Base-by-base conservation (phyloP, 2,888 invertebrate genomes). In the Callyntrura guangdongensis region DNA sequence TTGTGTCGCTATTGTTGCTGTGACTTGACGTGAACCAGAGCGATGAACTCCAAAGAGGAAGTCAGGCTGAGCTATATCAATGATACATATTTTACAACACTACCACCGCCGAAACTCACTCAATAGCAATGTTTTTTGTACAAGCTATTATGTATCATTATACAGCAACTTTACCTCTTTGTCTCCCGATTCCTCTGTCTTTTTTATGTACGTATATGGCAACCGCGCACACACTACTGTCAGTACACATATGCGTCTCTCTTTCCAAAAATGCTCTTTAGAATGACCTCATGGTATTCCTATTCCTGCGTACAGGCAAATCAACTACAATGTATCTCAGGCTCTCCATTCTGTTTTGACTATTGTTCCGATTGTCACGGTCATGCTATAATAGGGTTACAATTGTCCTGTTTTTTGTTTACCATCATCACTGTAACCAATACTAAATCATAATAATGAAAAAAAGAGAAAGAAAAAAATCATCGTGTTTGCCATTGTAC, bases 381-480 rank as follows among this genome's bases (percentile, higher is more conserved):
- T 87, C 86, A 87, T 67, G 86, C 79, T 79, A 45, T 87, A 87
- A 87, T 56, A 61, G 27, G 49, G 45, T 49, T 67, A 87, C 86
- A 87, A 77, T 77, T 77, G 49, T 36, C 36, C 36, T 36, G 20
- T 53, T 53, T 77, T 77, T 53, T 77, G 53, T 77, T 49, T 77
- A 56, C 22, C 56, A 77, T 25, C 17, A 14, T 47, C 36, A 36
- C 36, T 36, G 36, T 36, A 36, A 36, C 36, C 36, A 36, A 36
- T 6, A 36, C 36, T 36, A 36, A 36, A 36, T 36, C 36, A 22
- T 53, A 22, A 77, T n/a, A 17, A 72, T 45, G 53, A 67, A 67
- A 36, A 36, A 36, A 0, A 25, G 14, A 25, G 9, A 2, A 6
- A 36, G 36, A 36, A 36, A 36, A 36, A 36, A 36, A 36, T 36